These are phyloP conservation scores for Drosophila putrida DNA, from an alignment of 2,888 invertebrate genomes.

Conservation along the genomic window DNA sequence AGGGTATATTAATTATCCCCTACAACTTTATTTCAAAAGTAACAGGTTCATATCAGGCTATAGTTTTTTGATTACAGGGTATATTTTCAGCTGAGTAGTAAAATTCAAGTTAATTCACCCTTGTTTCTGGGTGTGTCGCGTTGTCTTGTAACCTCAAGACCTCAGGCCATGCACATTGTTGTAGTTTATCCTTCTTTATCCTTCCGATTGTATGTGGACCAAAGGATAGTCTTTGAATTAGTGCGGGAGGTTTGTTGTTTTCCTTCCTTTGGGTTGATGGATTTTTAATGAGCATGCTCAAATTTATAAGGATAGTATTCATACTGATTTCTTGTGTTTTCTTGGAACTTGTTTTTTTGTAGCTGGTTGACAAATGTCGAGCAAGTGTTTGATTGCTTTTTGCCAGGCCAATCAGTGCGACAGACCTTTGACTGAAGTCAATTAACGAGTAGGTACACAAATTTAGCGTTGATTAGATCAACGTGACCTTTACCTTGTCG, in stretches of 20 bases:
- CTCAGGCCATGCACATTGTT: constrained; percentile 32
- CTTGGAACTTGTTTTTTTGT: neutral
- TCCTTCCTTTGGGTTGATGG: constrained; percentile 30
- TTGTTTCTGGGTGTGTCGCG: constrained; percentile 39
- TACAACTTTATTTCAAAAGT: neutral
- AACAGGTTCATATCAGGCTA: neutral
- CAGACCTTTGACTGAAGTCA: constrained; percentile 41
- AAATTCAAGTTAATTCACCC: neutral
- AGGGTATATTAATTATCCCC: neutral
- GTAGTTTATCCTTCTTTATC: constrained; percentile 20
- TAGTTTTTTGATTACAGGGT: constrained; percentile 4
- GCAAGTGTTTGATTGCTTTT: constrained; percentile 10
- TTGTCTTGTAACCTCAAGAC: constrained; percentile 14
- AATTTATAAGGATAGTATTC: constrained; percentile 12
- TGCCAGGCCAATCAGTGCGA: constrained; percentile 25
- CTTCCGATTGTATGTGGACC: constrained; percentile 22
- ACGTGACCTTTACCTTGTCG: constrained; percentile 70
- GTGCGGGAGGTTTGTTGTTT: constrained; percentile 3
- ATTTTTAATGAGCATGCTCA: constrained; percentile 42
- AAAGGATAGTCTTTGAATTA: constrained; percentile 17
- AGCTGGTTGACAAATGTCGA: neutral
- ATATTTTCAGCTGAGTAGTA: neutral
- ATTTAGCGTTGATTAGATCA: constrained; percentile 59
- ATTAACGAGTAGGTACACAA: constrained; percentile 45
- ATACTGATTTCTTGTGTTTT: constrained; percentile 6